Evolutionary conservation across 2,888 invertebrate species (phyloP), one percentile per base, ranked within the genome.

Genomic region (Archips xylosteana): DNA sequence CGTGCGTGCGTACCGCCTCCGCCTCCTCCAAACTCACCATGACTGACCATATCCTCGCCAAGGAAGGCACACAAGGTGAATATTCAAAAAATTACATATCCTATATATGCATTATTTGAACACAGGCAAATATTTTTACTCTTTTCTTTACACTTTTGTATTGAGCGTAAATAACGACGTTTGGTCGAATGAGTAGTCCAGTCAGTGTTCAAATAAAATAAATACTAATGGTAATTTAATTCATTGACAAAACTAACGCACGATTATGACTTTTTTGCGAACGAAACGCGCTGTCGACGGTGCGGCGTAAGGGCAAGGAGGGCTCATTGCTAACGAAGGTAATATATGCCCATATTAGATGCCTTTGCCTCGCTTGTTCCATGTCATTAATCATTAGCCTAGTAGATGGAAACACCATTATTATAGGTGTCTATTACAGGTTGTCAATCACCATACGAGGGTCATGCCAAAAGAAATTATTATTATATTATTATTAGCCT

Each of bases 1-100:
- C 99, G 13, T 98, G 98, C 80, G 96, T 99, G 75, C 96, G 99
- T 61, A 98, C 99, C n/a, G 98, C 99, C 32, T 98, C 98, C 42
- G 97, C 97, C 83, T 97, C 98, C 0, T 98, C 98, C 39, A 98
- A 98, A 92, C 96, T 99, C 77, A 98, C 98, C 45, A 97, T 98
- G 96, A 96, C 97, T 0, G 97, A 97, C 60, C 97, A 96, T 81
- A 96, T 97, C 81, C 95, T 97, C 64, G 96, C 96, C 70, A 96
- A 97, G 86, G 97, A 97, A 78, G 97, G 96, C 79, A 95, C 95
- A 74, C 96, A 95, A 95, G 96, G 96, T 96, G 94, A 92, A 88
- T 92, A 85, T 82, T 34, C 42, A 69, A 76, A 69, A 76, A 72
- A 79, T 63, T 75, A 71, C 69, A n/a, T n/a, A 3, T 45, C 12